Base-by-base conservation (phyloP, 2,888 invertebrate genomes). In the Apotomis turbidana region DNA sequence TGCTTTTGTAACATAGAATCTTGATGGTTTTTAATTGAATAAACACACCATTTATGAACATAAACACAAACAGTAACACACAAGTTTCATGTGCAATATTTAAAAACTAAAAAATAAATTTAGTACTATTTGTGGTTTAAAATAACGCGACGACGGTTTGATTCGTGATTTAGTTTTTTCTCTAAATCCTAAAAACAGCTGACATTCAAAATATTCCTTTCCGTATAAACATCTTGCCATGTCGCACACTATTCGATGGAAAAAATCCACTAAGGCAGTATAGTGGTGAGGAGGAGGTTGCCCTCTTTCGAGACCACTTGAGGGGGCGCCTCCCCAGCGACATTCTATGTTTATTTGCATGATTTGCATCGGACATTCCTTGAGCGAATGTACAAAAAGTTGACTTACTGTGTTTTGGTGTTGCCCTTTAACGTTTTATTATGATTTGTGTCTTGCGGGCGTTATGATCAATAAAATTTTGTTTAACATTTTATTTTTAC, bases 251-350 rank as follows among this genome's bases (percentile, higher is more conserved):
- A 86, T 85, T 84, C 83, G 85, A 85, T 82, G 82, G 84, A 90
- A 91, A 90, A 90, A 90, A 89, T 89, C 88, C 87, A 89, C 88
- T 87, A 82, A 85, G 86, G 89, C 85, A 89, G 89, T 87, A 89
- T 68, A 87, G 88, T 86, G 86, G 87, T 80, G 85, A 80, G 82
- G 80, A 76, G 79, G 85, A 85, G 84, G 41, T 81, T 84, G 87
- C 85, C 88, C 87, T 85, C 87, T 87, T 87, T 87, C 83, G 85
- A 89, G 84, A 82, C 84, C 85, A 84, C 85, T 87, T 86, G 87
- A 89, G 86, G 88, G 85, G 80, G 81, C 81, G 82, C 78, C 83
- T 76, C 75, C 84, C 84, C 75, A 72, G 68, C 68, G 61, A 68
- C 58, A 79, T 80, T 84, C 87, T 87, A 86, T 90, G 87, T 89